Percentiles rank a stretch among this genome's conserved stretches.
These are phyloP conservation scores for Pachycephala philippinensis DNA, from an alignment of 2,113 vertebrate species.

Conservation along the genomic window DNA sequence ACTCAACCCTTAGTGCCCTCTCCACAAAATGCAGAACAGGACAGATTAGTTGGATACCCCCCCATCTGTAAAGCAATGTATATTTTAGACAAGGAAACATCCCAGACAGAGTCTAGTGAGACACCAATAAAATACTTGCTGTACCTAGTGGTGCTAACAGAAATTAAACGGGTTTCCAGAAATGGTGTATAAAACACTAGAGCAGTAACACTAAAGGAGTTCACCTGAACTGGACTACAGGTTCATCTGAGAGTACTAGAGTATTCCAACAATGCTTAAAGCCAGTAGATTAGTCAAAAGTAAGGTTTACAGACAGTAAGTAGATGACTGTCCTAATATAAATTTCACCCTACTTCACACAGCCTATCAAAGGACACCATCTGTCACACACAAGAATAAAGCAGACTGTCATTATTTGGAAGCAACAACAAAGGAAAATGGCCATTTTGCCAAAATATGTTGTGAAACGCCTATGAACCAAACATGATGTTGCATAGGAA, in stretches of 20 bases:
- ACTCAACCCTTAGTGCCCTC: background rate
- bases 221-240: background rate
- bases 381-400: background rate
- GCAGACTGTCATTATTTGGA: background rate
- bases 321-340: background rate
- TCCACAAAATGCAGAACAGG: background rate
- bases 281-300: background rate
- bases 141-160: background rate
- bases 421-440: background rate
- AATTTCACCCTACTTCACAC: background rate
- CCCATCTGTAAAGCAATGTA: background rate
- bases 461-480: background rate
- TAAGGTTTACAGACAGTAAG: background rate
- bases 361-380: background rate
- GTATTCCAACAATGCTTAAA: background rate
- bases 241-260: background rate
- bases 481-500: fast-evolving
- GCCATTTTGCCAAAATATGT: background rate
- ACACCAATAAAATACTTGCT: background rate
- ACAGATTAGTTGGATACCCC: background rate
- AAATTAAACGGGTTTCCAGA: background rate
- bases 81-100: background rate
- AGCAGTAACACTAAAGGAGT: background rate
- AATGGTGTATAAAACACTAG: background rate
- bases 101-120: background rate